phyloP scores from a whole-genome alignment of 2,888 invertebrate genomes.

The Drosophila borealis region DNA sequence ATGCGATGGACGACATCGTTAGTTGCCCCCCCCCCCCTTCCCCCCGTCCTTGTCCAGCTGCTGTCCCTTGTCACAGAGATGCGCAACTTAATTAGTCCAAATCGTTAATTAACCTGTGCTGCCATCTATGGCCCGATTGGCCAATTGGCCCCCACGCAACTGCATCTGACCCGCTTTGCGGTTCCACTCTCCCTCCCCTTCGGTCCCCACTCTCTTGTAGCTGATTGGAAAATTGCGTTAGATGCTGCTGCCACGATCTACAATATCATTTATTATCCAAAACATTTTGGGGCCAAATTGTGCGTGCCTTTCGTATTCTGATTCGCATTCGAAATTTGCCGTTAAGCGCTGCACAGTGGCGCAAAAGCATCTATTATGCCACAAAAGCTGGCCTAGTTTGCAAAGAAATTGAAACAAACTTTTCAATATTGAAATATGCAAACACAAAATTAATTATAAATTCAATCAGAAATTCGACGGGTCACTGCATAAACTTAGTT shows the following conservation, averaged over 20 bases:
- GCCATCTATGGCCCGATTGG: slow-evolving; percentile 74
- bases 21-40: background rate
- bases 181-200: slow-evolving; percentile 10
- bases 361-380: background rate
- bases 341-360: slow-evolving; percentile 49
- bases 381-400: too few relatives aligned
- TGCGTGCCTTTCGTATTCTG: slow-evolving; percentile 15
- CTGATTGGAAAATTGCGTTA: slow-evolving; percentile 13
- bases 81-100: slow-evolving; percentile 66
- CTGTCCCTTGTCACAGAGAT: slow-evolving; percentile 23
- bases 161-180: slow-evolving; percentile 66
- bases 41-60: background rate
- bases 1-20: slow-evolving; percentile 6
- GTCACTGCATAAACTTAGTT: slow-evolving; percentile 32
- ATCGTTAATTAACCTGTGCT: slow-evolving; percentile 74
- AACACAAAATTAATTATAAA: slow-evolving; percentile 21
- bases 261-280: slow-evolving; percentile 44
- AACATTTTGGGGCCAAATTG: slow-evolving; percentile 14
- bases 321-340: slow-evolving; percentile 35
- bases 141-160: slow-evolving; percentile 76
- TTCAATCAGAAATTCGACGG: slow-evolving; percentile 23
- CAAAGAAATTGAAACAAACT: background rate
- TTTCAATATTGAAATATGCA: background rate
- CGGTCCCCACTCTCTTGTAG: too few relatives aligned
- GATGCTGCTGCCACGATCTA: slow-evolving; percentile 25